Evolutionary conservation across 2,113 vertebrate species (phyloP), one percentile per base, ranked within the genome.

Genomic region (Spea multiplicata): DNA sequence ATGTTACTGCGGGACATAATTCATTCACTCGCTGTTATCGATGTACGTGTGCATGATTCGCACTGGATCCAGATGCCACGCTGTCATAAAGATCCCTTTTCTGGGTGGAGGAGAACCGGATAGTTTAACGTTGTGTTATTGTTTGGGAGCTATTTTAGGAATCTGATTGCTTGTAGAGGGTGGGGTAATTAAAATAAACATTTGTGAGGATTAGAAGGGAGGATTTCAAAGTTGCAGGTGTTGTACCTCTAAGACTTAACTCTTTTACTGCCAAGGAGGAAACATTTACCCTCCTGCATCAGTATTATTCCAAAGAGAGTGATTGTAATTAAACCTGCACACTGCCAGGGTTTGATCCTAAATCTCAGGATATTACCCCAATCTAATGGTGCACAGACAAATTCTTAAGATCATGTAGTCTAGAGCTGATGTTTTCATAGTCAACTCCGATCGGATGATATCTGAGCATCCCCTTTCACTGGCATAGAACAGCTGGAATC

Each of bases 161-260:
- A 79, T 79, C 70, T 73, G 69, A 73, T 79, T 79, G 72, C 77
- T 57, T 52, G n/a, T 66, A 61, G 77, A 57, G 62, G 77, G 70
- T 79, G 77, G 77, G 62, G 77, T 72, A 72, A 79, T 66, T 79
- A 79, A 53, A 79, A 79, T 79, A 79, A 79, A 79, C 77, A 79
- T 79, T 73, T 67, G 71, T 46, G 44, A 79, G 71, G 77, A 61
- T 79, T 79, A 79, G 47, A 47, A 79, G 77, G 77, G 69, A 73
- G 70, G 70, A 12, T 73, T 59, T 79, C 59, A 72, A 53, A 73
- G 44, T 64, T 44, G 66, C 70, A 73, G 71, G 59, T 73, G 70
- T 79, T 73, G 8, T 48, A 66, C n/a, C 12, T 45, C 46, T 66
- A 66, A 55, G 12, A 7, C 12, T 73, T 66, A 57, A 72, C 70